These are phyloP conservation scores for Sweltsa coloradensis DNA, from an alignment of 1,140 invertebrate genomes.

Conservation along the genomic window DNA sequence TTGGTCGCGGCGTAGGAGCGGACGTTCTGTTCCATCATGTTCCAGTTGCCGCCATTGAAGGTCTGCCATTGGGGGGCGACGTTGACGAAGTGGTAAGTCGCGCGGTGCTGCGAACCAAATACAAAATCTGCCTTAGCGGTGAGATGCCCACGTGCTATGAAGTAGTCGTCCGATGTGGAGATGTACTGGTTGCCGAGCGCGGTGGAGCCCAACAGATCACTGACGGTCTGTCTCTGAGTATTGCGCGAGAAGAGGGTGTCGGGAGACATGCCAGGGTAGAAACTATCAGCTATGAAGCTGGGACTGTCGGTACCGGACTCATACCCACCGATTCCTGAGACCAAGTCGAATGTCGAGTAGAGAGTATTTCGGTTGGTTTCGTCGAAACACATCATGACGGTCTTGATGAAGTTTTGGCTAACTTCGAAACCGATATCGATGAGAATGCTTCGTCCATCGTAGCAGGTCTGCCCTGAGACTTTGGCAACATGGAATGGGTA, in stretches of 20 bases:
- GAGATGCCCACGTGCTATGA: constrained; percentile 30
- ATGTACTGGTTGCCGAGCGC: constrained; percentile 25
- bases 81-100: constrained; percentile 34
- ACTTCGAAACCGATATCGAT: constrained; percentile 17
- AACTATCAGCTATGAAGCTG: constrained; percentile 18
- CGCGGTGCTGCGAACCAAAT: constrained; percentile 23
- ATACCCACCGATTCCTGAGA: constrained; percentile 9
- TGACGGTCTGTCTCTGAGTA: constrained; percentile 16
- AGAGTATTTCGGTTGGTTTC: constrained; percentile 9
- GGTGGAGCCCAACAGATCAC: constrained; percentile 22
- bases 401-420: constrained; percentile 10
- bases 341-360: constrained; percentile 13
- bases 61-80: constrained; percentile 32
- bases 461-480: constrained; percentile 11
- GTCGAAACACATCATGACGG: constrained; percentile 18
- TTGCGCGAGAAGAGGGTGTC: constrained; percentile 16
- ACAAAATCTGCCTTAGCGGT: constrained; percentile 31
- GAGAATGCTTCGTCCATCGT: neutral
- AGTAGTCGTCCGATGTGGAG: constrained; percentile 17
- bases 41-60: constrained; percentile 35
- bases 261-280: constrained; percentile 19
- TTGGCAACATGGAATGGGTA: constrained; percentile 10
- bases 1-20: neutral
- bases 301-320: constrained; percentile 14
- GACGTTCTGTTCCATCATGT: constrained; percentile 20